Evolutionary conservation across 2,888 invertebrate genomes (phyloP).

Genomic region (Apeira syringaria): DNA sequence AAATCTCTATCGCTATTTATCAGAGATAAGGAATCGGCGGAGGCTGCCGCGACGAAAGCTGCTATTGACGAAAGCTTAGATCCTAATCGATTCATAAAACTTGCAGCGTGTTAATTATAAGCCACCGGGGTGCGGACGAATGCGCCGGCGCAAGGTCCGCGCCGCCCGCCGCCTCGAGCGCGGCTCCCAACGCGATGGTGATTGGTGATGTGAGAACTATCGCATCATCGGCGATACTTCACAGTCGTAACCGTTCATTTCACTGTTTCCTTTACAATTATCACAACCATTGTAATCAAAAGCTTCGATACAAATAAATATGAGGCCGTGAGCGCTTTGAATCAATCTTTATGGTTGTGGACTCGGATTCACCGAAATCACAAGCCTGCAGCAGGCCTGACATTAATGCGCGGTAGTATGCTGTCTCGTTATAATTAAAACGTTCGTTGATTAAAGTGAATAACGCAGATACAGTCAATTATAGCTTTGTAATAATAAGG

Average conservation of each 20-base stretch:
- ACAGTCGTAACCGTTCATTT: constrained; percentile 66
- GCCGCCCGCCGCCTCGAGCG: constrained; percentile 51
- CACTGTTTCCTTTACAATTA: constrained; percentile 63
- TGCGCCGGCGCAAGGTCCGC: constrained; percentile 41
- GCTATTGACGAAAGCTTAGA: constrained; percentile 83
- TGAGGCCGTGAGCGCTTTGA: constrained; percentile 17
- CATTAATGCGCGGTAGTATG: constrained; percentile 41
- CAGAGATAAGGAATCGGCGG: constrained; percentile 74
- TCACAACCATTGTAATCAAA: constrained; percentile 42
- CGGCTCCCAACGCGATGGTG: constrained; percentile 51
- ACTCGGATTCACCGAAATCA: constrained; percentile 22
- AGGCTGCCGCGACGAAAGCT: constrained; percentile 71
- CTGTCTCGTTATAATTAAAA: constrained; percentile 48
- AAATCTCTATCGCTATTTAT: constrained; percentile 81
- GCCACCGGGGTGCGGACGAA: constrained; percentile 74
- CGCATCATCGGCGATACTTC: constrained; percentile 67
- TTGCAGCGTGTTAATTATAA: constrained; percentile 83
- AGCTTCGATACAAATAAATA: constrained; percentile 29
- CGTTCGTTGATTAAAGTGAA: constrained; percentile 47
- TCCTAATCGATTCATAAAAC: constrained; percentile 82
- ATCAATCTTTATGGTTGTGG: constrained; percentile 18
- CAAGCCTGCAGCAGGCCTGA: constrained; percentile 36
- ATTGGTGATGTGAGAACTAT: constrained; percentile 66
- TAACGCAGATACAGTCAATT: constrained; percentile 52
- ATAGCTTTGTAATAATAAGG: constrained; percentile 51